Evolutionary conservation across 2,797 vertebrate genomes (phyloP).

Genomic region (Moxostoma hubbsi): DNA sequence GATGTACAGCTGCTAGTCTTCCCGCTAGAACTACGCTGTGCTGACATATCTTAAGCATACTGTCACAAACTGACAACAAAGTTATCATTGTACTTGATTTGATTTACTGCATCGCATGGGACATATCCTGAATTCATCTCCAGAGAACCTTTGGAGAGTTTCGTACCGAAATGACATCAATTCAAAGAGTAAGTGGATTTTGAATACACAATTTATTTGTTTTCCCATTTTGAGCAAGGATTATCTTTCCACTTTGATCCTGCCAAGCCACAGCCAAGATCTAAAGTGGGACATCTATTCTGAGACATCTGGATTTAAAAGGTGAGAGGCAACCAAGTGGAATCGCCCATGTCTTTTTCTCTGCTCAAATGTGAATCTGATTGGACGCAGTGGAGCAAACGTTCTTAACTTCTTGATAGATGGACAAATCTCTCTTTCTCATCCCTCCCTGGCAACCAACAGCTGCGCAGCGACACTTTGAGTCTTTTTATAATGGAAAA

Average conservation of each 20-base stretch:
- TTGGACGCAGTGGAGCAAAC: not conserved
- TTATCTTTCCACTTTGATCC: conserved; percentile 17
- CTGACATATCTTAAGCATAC: not conserved
- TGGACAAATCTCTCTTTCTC: conserved; percentile 35
- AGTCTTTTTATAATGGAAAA: conserved; percentile 51
- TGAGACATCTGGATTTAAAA: conserved; percentile 23
- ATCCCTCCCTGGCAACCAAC: conserved; percentile 42
- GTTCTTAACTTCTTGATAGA: conserved; percentile 3
- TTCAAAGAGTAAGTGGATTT: conserved; percentile 23
- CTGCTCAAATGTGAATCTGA: conserved; percentile 37
- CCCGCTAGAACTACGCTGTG: no score
- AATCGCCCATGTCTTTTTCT: not conserved
- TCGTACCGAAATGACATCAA: not conserved
- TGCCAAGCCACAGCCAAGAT: conserved; percentile 33
- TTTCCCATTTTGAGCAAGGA: conserved; percentile 22
- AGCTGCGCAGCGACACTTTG: conserved; percentile 59
- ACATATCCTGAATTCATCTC: not conserved
- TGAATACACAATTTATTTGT: not conserved
- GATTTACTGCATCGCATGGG: not conserved
- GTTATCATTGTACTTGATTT: not conserved
- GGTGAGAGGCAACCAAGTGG: not conserved
- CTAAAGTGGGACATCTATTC: conserved; percentile 10
- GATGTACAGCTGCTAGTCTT: no score
- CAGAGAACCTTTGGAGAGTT: conserved; percentile 13
- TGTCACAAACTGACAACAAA: not conserved